phyloP scores from a whole-genome alignment of 2,888 invertebrate species.

The Lasiommata megera region DNA sequence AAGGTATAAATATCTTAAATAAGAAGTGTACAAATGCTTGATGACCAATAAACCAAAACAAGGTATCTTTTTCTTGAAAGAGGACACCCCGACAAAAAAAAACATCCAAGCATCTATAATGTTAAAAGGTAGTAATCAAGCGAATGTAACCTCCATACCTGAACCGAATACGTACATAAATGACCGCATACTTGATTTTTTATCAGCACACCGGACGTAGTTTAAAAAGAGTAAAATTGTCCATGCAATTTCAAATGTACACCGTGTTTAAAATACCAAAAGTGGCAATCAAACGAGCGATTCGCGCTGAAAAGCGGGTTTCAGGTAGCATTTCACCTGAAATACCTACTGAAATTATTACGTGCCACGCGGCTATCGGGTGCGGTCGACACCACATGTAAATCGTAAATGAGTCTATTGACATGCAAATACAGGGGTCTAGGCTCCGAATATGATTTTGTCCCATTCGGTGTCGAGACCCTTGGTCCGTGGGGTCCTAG shows the following conservation, averaged over 20 bases:
- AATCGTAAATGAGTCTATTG: neutral
- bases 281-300: conserved; percentile 30
- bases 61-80: no score
- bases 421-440: no score
- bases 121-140: no score
- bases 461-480: no score
- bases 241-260: conserved; percentile 23
- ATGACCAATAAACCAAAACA: no score
- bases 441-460: no score
- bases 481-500: no score
- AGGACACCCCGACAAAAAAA: no score
- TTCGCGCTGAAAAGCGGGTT: conserved; percentile 21
- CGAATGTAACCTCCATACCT: no score
- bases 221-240: conserved; percentile 8
- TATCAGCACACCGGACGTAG: neutral
- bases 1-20: no score
- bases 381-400: neutral
- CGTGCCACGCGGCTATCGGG: neutral
- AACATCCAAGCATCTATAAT: no score
- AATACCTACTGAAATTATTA: neutral
- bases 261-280: conserved; percentile 31
- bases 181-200: neutral
- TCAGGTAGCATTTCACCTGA: conserved; percentile 5
- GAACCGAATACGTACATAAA: neutral
- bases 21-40: no score